Conservation (phyloP, 2,888 invertebrate species). For the Phytoseiulus persimilis region DNA sequence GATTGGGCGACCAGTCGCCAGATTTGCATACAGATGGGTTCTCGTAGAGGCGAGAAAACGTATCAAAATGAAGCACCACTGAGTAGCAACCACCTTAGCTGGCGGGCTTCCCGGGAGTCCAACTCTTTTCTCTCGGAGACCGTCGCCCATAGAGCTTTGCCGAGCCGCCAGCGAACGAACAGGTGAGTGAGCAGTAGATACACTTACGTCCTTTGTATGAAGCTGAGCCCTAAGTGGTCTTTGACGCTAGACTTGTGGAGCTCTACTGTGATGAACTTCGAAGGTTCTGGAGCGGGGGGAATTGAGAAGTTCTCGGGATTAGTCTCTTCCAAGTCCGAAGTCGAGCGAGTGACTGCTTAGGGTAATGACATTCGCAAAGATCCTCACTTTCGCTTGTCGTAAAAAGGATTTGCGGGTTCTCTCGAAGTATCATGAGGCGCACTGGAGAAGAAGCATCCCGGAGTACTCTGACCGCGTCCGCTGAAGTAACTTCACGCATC, state of each 20-base stretch:
- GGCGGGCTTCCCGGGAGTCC: too few relatives aligned
- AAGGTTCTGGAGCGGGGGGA: conserved; percentile 44
- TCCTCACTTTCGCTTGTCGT: conserved; percentile 46
- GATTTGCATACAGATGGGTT: conserved; percentile 17
- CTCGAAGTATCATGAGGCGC: conserved; percentile 46
- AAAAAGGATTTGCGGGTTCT: conserved; percentile 47
- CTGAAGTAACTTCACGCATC: conserved; percentile 45
- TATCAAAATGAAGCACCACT: not conserved
- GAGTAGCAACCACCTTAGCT: not conserved
- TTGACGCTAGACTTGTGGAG: conserved; percentile 46
- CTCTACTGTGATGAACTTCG: conserved; percentile 47
- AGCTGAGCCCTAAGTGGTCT: conserved; percentile 47
- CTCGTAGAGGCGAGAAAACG: not conserved
- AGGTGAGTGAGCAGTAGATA: not conserved
- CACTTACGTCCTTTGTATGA: conserved; percentile 47
- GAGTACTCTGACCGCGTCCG: conserved; percentile 46
- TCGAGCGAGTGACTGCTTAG: not conserved
- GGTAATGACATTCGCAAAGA: conserved; percentile 40
- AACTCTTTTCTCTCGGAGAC: not conserved
- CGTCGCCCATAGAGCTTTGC: not conserved
- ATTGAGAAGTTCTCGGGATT: not conserved
- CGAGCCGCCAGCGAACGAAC: not conserved
- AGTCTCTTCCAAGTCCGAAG: too few relatives aligned
- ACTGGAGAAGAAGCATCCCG: conserved; percentile 47
- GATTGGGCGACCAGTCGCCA: not conserved